phyloP scores from a whole-genome alignment of 2,888 invertebrate genomes.

The Caenorhabditis panamensis region DNA sequence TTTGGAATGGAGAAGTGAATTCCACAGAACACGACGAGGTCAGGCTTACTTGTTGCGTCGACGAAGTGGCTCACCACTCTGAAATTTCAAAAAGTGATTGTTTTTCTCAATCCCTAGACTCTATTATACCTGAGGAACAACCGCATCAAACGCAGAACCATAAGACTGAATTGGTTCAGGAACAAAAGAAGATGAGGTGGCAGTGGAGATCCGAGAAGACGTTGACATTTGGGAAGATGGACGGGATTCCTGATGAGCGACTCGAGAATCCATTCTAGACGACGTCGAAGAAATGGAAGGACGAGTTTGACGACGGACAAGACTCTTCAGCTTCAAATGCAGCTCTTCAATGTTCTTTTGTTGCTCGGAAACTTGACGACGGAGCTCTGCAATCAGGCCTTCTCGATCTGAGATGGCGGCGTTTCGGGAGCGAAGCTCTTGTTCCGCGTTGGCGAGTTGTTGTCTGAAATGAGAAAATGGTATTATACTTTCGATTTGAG shows the following conservation, averaged over 20 bases:
- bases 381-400: conserved; percentile 33
- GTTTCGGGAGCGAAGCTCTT: conserved; percentile 14
- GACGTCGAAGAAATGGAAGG: conserved; percentile 10
- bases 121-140: conserved; percentile 50
- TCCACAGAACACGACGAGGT: not conserved
- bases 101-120: too few species aligned
- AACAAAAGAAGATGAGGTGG: conserved; percentile 21
- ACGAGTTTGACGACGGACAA: not conserved
- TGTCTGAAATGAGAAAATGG: conserved; percentile 54
- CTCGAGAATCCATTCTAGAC: not conserved
- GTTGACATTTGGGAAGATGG: conserved; percentile 48
- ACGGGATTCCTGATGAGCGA: conserved; percentile 15
- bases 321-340: conserved; percentile 10
- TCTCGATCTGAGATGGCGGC: conserved; percentile 34
- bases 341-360: conserved; percentile 39
- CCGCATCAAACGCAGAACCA: conserved; percentile 50
- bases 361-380: conserved; percentile 14
- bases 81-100: not conserved
- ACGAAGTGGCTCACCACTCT: conserved; percentile 1
- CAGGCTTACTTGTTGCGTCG: not conserved
- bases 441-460: conserved; percentile 42
- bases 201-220: conserved; percentile 18
- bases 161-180: conserved; percentile 40
- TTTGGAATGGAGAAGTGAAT: not conserved
- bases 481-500: too few species aligned